Conservation (phyloP, 2,888 invertebrate species). For the Oscheius sp. region DNA sequence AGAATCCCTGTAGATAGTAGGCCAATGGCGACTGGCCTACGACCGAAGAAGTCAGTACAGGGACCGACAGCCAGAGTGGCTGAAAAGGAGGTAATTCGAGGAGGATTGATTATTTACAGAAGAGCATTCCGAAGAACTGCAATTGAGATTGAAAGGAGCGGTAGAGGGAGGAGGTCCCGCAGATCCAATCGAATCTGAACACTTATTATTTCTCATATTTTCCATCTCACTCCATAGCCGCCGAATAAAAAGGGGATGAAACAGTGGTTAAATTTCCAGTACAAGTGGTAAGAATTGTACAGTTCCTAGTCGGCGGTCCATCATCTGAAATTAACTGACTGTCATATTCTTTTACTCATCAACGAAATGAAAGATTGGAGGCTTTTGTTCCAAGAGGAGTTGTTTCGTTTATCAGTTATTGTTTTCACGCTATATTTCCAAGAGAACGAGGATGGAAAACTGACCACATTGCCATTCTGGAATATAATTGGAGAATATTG, state of each 20-base stretch:
- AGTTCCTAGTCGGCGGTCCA: constrained; percentile 33
- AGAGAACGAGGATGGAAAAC: too few relatives aligned
- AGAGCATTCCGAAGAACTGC: constrained; percentile 48
- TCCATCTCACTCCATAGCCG: constrained; percentile 47
- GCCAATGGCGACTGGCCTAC: neutral
- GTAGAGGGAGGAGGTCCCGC: constrained; percentile 43
- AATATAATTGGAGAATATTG: constrained; percentile 63
- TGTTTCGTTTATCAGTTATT: too few relatives aligned
- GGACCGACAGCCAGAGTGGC: neutral
- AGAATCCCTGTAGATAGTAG: neutral
- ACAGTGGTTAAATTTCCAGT: constrained; percentile 35
- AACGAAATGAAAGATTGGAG: neutral
- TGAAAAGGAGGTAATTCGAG: neutral
- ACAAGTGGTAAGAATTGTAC: constrained; percentile 35
- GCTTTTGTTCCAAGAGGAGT: neutral
- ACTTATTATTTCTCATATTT: neutral
- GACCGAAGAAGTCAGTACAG: neutral
- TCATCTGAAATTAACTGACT: constrained; percentile 16
- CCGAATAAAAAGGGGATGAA: constrained; percentile 49
- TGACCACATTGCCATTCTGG: constrained; percentile 48
- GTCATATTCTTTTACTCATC: too few relatives aligned
- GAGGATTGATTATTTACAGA: constrained; percentile 36
- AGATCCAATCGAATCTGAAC: constrained; percentile 58
- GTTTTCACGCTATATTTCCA: too few relatives aligned
- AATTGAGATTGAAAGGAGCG: constrained; percentile 53